Percentiles rank a stretch among this genome's conserved stretches.
phyloP scores from a whole-genome alignment of 2,888 invertebrate genomes.

The Salpingus planirostris region DNA sequence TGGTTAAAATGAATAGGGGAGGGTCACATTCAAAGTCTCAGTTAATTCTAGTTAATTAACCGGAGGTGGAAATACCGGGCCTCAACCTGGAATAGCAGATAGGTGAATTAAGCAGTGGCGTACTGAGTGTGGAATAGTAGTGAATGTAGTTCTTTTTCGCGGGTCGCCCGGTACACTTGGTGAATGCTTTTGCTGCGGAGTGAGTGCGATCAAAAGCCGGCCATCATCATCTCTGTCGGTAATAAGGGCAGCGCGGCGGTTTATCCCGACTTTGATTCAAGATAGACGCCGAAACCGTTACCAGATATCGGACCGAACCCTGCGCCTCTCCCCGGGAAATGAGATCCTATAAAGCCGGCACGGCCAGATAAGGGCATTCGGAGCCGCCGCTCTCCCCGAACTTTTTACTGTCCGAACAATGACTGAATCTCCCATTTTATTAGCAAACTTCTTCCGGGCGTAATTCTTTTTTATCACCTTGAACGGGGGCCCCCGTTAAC shows the following conservation, averaged over 20 bases:
- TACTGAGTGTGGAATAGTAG: no score
- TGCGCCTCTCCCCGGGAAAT: conserved; percentile 18
- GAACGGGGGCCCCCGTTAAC: no score
- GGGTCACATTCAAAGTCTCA: no score
- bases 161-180: no score
- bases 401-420: conserved; percentile 30
- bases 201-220: no score
- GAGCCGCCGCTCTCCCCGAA: conserved; percentile 14
- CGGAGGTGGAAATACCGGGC: no score
- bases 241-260: conserved; percentile 3
- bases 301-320: conserved; percentile 7
- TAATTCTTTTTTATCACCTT: conserved; percentile 22
- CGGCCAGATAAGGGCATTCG: conserved; percentile 18
- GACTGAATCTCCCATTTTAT: conserved; percentile 30
- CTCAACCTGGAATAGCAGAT: no score
- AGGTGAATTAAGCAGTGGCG: no score
- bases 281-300: conserved; percentile 9
- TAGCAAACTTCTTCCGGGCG: conserved; percentile 22
- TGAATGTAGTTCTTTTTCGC: no score
- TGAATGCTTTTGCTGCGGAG: no score
- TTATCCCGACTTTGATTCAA: conserved; percentile 11
- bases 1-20: no score
- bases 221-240: conserved; percentile 9
- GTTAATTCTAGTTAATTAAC: no score
- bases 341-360: conserved; percentile 22